Evolutionary conservation across 1,140 invertebrate genomes (phyloP).

Genomic region (Charaxes varanes): DNA sequence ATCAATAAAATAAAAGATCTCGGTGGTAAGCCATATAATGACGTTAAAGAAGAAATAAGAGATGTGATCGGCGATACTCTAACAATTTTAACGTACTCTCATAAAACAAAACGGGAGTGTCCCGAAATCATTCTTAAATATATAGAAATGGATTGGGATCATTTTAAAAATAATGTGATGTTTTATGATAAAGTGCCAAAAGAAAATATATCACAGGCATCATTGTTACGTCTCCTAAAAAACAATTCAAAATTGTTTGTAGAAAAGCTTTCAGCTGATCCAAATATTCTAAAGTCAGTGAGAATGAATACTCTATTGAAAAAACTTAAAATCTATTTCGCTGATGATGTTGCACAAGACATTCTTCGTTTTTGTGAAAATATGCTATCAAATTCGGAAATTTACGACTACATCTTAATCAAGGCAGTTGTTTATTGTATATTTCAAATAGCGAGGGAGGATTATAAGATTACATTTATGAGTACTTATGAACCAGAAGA

Average conservation of each 20-base stretch:
- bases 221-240: slow-evolving; percentile 32
- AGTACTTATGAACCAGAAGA: slow-evolving; percentile 35
- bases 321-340: slow-evolving; percentile 47
- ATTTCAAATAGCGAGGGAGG: slow-evolving; percentile 35
- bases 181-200: slow-evolving; percentile 11
- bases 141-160: slow-evolving; percentile 25
- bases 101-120: slow-evolving; percentile 27
- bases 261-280: slow-evolving; percentile 21
- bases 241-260: slow-evolving; percentile 27
- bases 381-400: slow-evolving; percentile 7
- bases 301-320: slow-evolving; percentile 24
- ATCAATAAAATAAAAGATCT: slow-evolving; percentile 25
- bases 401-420: not conserved
- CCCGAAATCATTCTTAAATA: slow-evolving; percentile 33
- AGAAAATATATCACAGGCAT: slow-evolving; percentile 17
- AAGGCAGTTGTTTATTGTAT: slow-evolving; percentile 28
- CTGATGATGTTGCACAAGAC: slow-evolving; percentile 33
- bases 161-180: slow-evolving; percentile 17
- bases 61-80: slow-evolving; percentile 14
- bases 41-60: slow-evolving; percentile 17
- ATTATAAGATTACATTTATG: slow-evolving; percentile 33
- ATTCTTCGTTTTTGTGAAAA: slow-evolving; percentile 25
- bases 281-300: slow-evolving; percentile 9
- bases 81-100: slow-evolving; percentile 16
- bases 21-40: slow-evolving; percentile 17